These are phyloP conservation scores for Crossaster papposus DNA, from an alignment of 53 echinoderm and acorn worm species.

Conservation along the genomic window DNA sequence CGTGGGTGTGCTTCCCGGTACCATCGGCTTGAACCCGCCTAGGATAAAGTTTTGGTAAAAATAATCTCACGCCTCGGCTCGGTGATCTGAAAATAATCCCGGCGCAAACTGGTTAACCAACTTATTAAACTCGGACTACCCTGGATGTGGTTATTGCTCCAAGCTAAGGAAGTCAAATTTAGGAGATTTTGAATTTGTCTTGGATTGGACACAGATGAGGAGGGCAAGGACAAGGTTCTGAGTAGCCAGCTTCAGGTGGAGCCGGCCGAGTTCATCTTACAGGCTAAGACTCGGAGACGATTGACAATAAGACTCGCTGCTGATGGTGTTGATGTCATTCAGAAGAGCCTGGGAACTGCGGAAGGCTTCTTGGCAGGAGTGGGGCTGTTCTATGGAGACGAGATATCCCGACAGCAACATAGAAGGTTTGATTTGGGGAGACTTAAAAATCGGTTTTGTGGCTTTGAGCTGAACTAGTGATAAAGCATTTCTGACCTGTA, in stretches of 20 bases:
- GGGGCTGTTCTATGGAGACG: slow-evolving; percentile 93
- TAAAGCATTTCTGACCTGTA: no score
- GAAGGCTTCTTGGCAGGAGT: slow-evolving; percentile 71
- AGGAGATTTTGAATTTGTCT: neutral
- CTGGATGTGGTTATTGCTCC: no score
- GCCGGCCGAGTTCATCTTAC: slow-evolving; percentile 88
- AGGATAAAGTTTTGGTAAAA: no score
- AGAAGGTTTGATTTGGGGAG: slow-evolving; percentile 62
- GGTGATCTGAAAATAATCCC: no score
- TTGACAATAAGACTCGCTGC: slow-evolving; percentile 71
- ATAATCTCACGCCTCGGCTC: no score
- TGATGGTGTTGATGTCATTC: neutral
- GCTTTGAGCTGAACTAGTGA: neutral
- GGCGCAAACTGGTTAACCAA: no score
- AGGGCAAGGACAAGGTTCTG: slow-evolving; percentile 70
- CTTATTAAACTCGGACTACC: no score
- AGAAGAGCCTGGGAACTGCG: neutral
- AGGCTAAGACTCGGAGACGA: slow-evolving; percentile 53
- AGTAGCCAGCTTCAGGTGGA: slow-evolving; percentile 75
- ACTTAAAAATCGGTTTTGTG: neutral
- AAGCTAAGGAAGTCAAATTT: no score
- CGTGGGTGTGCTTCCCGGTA: no score
- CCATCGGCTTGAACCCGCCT: no score
- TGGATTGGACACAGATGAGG: slow-evolving; percentile 52
- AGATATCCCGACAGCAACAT: slow-evolving; percentile 76